phyloP scores from a whole-genome alignment of 2,113 vertebrate genomes.

The Eublepharis macularius region DNA sequence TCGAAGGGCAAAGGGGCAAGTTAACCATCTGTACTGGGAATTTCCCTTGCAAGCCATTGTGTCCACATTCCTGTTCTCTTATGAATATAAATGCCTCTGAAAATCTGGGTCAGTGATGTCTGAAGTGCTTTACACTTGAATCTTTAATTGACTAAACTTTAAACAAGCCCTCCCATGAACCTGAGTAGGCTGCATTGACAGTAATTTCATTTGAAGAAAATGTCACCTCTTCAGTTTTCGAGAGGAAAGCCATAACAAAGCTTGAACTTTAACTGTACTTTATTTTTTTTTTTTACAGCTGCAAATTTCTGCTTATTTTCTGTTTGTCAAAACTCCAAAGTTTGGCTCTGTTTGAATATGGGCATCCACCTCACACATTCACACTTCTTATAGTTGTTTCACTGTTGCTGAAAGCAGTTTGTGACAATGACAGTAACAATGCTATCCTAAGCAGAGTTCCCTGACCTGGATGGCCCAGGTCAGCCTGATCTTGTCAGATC shows the following conservation, averaged over 20 bases:
- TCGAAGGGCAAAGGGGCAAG: slow-evolving; percentile 48
- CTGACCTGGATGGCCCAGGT: no score
- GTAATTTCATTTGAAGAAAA: slow-evolving; percentile 53
- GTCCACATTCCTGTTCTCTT: slow-evolving; percentile 52
- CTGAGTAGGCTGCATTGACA: slow-evolving; percentile 51
- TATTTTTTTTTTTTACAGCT: slow-evolving; percentile 31
- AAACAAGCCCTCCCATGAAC: slow-evolving; percentile 61
- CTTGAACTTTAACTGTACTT: slow-evolving; percentile 23
- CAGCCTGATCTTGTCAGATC: no score
- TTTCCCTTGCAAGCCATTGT: slow-evolving; percentile 57
- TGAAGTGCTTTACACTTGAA: slow-evolving; percentile 62
- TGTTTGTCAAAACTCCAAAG: not conserved
- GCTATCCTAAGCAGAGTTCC: no score
- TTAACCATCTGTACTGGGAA: slow-evolving; percentile 67
- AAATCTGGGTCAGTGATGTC: slow-evolving; percentile 69
- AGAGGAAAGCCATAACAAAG: slow-evolving; percentile 11
- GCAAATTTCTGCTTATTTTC: slow-evolving; percentile 21
- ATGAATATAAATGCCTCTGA: slow-evolving; percentile 65
- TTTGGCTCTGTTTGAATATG: not conserved
- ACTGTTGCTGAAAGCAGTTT: no score
- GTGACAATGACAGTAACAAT: no score
- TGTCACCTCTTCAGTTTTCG: slow-evolving; percentile 41
- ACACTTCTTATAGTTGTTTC: no score
- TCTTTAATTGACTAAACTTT: slow-evolving; percentile 74
- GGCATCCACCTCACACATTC: not conserved